Base-by-base conservation (phyloP, 2,797 vertebrate genomes). In the Lepidocolaptes lacrymiger region DNA sequence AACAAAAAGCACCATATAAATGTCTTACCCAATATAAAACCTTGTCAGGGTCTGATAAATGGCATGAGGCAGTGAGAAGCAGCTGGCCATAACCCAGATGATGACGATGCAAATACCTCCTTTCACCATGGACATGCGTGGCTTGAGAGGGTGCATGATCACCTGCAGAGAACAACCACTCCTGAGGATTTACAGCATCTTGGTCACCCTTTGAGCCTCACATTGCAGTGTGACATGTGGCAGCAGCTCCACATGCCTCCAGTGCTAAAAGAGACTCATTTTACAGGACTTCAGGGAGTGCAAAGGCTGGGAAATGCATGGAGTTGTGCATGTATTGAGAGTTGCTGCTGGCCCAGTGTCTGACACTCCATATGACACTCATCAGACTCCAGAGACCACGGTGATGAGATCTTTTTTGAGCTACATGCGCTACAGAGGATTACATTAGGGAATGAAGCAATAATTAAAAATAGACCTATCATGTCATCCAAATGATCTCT, bases 71-170 rank as follows among this genome's bases (percentile, higher is more conserved):
- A 98, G 85, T 0, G 98, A 98, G 93, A 98, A 98, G 84, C 97
- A 98, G 90, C 97, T 97, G 76, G 97, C 98, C 97, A 98, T 95
- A n/a, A 98, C 95, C 97, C 97, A 98, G 86, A 98, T 98, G 78
- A 98, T 32, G 41, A 97, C 12, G 77, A 98, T 90, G 72, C 97
- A 98, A 51, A 98, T 82, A 34, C 95, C 97, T 91, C 97, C 98
- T 94, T 97, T 97, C 62, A 96, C 94, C 21, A 95, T 93, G 43
- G 96, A 98, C 97, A 98, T 98, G 39, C 97, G 96, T 2, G 97
- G 92, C 68, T 97, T 98, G 46, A 98, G 92, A 24, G 98, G 97
- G 51, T 98, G 97, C 88, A 98, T 96, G 67, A 98, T 97, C 19
- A 97, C 97, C 98, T 98, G 91, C 32, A n/a, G 81, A 93, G 56